phyloP scores from a whole-genome alignment of 2,113 vertebrate species.

The Onychorhynchus coronatus region DNA sequence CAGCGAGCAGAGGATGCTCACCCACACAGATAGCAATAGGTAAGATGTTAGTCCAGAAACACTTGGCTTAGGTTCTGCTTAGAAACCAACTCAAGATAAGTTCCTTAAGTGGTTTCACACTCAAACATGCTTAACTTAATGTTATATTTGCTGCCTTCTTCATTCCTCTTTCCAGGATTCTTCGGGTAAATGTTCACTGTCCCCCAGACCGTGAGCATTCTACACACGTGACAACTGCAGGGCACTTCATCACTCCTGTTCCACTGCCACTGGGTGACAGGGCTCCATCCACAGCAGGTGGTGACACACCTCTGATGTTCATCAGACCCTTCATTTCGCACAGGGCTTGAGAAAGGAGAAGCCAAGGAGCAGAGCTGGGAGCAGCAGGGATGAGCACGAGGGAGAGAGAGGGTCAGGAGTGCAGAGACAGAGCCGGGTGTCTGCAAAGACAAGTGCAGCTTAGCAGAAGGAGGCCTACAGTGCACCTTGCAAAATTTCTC shows the following conservation, averaged over 20 bases:
- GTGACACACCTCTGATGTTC: background rate
- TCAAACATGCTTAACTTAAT: background rate
- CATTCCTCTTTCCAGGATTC: background rate
- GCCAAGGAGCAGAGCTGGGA: background rate
- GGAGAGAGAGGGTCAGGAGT: background rate
- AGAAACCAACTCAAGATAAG: background rate
- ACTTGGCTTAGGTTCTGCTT: background rate
- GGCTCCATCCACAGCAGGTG: fast-evolving
- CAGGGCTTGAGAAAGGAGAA: background rate
- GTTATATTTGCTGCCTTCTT: background rate
- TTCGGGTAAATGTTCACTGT: background rate
- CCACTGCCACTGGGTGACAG: background rate
- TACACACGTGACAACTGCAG: fast-evolving
- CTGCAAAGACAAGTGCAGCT: background rate
- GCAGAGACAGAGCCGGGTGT: background rate
- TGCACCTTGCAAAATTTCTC: background rate
- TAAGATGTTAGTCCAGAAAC: background rate
- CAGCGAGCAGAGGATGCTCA: background rate
- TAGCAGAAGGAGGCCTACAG: background rate
- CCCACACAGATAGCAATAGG: background rate
- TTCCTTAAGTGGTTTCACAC: background rate
- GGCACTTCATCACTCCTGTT: background rate
- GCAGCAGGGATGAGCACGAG: background rate
- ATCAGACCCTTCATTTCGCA: background rate
- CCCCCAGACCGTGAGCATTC: background rate